These are phyloP conservation scores for Tenrec ecaudatus DNA, from an alignment of 2,113 vertebrate genomes.

Conservation along the genomic window DNA sequence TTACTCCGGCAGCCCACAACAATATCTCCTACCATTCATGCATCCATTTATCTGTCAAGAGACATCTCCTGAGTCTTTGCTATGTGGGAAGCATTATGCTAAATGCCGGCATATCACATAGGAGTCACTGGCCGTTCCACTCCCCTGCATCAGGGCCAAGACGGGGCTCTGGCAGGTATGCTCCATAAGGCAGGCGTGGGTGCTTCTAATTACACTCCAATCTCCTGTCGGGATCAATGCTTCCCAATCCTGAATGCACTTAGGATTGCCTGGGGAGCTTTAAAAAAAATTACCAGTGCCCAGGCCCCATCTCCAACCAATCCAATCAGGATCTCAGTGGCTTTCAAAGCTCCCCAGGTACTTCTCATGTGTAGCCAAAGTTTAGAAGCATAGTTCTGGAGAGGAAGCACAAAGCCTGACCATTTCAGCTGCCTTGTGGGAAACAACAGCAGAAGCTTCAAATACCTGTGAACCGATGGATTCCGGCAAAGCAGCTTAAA, in stretches of 20 bases:
- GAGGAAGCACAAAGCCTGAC: background rate
- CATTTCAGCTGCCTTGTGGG: background rate
- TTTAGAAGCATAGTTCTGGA: background rate
- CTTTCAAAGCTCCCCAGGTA: slow-evolving; percentile 43
- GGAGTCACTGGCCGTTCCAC: background rate
- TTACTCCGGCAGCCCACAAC: background rate
- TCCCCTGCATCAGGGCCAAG: background rate
- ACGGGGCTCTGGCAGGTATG: background rate
- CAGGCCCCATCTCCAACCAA: slow-evolving; percentile 12
- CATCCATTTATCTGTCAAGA: background rate
- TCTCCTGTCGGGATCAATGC: slow-evolving; percentile 14
- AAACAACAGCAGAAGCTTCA: slow-evolving; percentile 8
- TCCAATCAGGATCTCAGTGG: background rate
- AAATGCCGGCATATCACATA: background rate
- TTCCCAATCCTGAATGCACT: slow-evolving; percentile 40
- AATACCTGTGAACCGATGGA: background rate
- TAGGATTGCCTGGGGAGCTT: slow-evolving; percentile 54
- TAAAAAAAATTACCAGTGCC: background rate
- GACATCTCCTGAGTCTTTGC: background rate
- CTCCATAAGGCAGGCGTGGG: background rate
- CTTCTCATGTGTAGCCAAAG: background rate
- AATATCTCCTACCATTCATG: background rate
- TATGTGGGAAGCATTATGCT: background rate
- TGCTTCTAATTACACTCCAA: background rate
- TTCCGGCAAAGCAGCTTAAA: background rate